These are phyloP conservation scores for Ischnura elegans DNA, from an alignment of 2,888 invertebrate genomes.

Conservation along the genomic window DNA sequence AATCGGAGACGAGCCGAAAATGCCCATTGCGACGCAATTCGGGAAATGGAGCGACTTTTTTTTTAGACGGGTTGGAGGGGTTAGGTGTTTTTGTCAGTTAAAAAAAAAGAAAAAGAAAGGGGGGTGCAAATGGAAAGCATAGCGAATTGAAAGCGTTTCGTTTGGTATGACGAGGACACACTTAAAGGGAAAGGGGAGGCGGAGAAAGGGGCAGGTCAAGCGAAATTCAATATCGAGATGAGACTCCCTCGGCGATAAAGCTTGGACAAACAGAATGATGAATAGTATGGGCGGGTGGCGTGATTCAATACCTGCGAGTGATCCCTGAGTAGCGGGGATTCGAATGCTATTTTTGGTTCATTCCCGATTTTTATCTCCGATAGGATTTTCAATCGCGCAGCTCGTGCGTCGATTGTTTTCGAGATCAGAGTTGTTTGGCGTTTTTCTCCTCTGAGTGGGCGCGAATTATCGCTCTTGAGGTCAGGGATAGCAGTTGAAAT, in stretches of 20 bases:
- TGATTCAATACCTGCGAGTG: not conserved
- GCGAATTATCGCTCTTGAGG: too few relatives aligned
- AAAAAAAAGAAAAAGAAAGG: not conserved
- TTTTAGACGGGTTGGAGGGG: too few relatives aligned
- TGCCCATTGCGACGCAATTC: not conserved
- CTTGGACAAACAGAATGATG: not conserved
- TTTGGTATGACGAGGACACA: too few relatives aligned
- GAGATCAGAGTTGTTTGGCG: not conserved
- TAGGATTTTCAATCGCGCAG: not conserved
- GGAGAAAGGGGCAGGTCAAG: not conserved
- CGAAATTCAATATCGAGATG: not conserved
- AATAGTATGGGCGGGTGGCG: not conserved
- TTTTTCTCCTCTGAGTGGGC: too few relatives aligned
- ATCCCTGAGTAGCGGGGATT: not conserved
- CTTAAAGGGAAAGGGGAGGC: not conserved
- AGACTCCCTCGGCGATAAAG: not conserved
- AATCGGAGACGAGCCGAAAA: not conserved
- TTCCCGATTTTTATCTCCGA: not conserved
- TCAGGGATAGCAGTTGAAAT: too few relatives aligned
- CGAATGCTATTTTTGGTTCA: not conserved
- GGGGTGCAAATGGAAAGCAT: not conserved
- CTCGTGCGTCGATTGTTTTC: not conserved
- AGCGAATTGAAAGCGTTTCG: not conserved
- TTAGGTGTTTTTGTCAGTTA: too few relatives aligned
- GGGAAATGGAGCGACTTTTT: not conserved